A percentile compares a stretch with the other conserved stretches of the same genome.
Evolutionary conservation across 2,888 invertebrate genomes (phyloP).

Genomic region (Yponomeuta evonymella): DNA sequence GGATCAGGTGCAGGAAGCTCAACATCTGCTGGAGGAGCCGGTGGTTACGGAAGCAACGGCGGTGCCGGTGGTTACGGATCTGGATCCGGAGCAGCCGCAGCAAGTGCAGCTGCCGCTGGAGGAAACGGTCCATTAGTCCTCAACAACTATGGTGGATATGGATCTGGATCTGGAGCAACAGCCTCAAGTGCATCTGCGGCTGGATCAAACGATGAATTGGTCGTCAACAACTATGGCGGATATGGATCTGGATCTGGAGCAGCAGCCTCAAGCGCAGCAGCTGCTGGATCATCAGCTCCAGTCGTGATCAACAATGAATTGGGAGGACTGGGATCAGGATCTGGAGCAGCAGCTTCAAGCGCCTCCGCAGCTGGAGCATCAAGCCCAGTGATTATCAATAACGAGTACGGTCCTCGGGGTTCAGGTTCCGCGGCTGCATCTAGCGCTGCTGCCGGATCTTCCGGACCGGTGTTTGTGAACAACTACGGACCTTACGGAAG

Average conservation of each 20-base stretch:
- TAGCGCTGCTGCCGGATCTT: neutral
- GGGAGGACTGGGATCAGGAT: neutral
- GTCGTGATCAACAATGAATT: neutral
- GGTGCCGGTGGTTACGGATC: neutral
- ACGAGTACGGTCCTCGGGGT: neutral
- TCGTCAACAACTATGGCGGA: neutral
- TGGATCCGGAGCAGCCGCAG: neutral
- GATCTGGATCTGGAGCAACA: constrained; percentile 12
- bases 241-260: neutral
- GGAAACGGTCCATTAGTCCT: neutral
- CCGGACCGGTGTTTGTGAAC: neutral
- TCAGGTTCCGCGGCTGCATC: constrained; percentile 7
- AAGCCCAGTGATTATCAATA: neutral
- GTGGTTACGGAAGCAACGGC: neutral
- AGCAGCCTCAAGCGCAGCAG: neutral
- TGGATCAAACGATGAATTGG: neutral
- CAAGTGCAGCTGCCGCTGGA: neutral
- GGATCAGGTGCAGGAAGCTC: neutral
- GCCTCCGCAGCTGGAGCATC: neutral
- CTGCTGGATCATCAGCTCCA: neutral
- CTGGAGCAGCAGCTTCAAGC: neutral
- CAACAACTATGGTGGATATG: neutral
- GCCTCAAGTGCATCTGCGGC: constrained; percentile 16
- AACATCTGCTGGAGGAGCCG: neutral
- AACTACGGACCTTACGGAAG: constrained; percentile 12